These are phyloP conservation scores for Colius striatus DNA, from an alignment of 2,113 vertebrate genomes.

Conservation along the genomic window DNA sequence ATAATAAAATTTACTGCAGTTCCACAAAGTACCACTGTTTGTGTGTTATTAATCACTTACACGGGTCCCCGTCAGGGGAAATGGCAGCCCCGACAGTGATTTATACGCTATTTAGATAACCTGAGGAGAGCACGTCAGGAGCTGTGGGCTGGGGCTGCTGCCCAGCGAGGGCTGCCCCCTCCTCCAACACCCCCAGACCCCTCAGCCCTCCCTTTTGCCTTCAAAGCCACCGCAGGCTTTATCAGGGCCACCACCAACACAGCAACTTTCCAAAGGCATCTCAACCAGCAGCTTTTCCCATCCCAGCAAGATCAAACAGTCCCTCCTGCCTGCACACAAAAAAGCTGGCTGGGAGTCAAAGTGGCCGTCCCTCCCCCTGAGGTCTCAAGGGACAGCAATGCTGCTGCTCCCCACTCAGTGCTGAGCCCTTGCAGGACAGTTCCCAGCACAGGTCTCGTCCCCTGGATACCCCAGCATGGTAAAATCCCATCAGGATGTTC, in stretches of 20 bases:
- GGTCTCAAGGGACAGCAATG: accelerated
- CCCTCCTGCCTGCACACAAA: constrained; percentile 42
- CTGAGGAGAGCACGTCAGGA: not conserved
- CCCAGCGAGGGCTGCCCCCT: not conserved
- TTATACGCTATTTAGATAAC: constrained; percentile 47
- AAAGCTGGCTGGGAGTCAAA: constrained; percentile 26
- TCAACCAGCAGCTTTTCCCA: not conserved
- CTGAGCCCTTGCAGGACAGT: not conserved
- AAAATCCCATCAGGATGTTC: not conserved
- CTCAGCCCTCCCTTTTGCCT: not conserved
- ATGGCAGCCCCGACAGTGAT: constrained; percentile 12
- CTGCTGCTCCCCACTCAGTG: not conserved
- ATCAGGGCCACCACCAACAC: constrained; percentile 15
- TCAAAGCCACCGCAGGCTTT: not conserved
- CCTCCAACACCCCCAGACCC: not conserved
- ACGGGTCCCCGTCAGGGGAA: constrained; percentile 18
- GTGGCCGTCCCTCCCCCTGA: accelerated
- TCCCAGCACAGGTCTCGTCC: not conserved
- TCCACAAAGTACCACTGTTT: constrained; percentile 16
- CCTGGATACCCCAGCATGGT: not conserved
- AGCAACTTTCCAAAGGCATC: not conserved
- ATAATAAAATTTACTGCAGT: not conserved
- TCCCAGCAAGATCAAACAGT: not conserved
- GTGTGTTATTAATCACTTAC: not conserved
- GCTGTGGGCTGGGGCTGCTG: not conserved